phyloP scores from a whole-genome alignment of 92 coral and sea anemone species.

The Galaxea fascicularis region DNA sequence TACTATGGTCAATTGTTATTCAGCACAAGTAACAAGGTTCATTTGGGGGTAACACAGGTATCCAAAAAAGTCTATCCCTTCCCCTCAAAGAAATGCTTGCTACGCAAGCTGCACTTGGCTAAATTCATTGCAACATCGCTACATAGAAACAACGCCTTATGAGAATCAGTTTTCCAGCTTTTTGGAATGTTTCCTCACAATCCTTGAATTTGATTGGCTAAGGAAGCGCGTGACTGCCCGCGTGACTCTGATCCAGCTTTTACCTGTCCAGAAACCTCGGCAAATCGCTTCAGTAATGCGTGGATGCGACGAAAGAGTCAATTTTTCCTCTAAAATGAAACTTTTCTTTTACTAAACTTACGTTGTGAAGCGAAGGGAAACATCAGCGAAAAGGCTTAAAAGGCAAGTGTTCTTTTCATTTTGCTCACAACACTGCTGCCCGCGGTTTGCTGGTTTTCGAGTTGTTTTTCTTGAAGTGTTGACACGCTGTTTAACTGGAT shows the following conservation, averaged over 20 bases:
- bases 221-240: slow-evolving; percentile 14
- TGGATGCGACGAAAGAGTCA: neutral
- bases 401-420: no score
- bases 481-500: neutral
- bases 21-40: slow-evolving; percentile 13
- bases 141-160: slow-evolving; percentile 8
- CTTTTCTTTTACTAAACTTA: neutral
- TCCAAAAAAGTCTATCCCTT: slow-evolving; percentile 6
- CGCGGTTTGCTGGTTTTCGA: neutral
- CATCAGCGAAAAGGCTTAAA: no score
- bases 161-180: slow-evolving; percentile 10
- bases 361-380: neutral
- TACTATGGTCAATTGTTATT: slow-evolving; percentile 2
- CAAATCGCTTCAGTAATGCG: neutral
- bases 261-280: neutral
- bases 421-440: neutral
- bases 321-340: no score
- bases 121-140: slow-evolving; percentile 12
- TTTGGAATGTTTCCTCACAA: slow-evolving; percentile 8
- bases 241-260: neutral
- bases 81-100: slow-evolving; percentile 5
- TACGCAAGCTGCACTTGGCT: slow-evolving; percentile 12
- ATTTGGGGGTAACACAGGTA: slow-evolving; percentile 7
- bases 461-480: no score
- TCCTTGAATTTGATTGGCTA: slow-evolving; percentile 2